Base-by-base conservation (phyloP, 2,113 vertebrate genomes). In the Nothobranchius furzeri region DNA sequence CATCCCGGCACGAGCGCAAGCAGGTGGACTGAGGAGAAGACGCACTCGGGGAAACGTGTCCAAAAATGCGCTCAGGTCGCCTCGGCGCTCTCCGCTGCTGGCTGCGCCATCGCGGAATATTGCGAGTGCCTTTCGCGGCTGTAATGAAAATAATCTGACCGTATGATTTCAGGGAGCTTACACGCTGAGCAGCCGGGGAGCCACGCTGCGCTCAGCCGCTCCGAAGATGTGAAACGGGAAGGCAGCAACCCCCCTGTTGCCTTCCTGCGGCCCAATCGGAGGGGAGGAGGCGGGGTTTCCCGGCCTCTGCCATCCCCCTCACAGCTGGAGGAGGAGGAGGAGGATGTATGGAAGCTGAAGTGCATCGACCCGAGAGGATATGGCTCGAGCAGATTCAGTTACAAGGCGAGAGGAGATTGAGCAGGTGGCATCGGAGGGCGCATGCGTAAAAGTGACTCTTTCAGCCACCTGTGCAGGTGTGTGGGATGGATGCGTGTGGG, bases 1-100 rank as follows among this genome's bases (percentile, higher is more conserved):
- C 89, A 90, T 93, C 91, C 90, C 95, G 96, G 95, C 96, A 76
- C 51, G 73, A 79, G 86, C 84, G 75, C 85, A 40, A 30, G 85
- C 73, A 77, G 87, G 85, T 74, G 79, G 78, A 43, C 1, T 3
- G 55, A 36, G 62, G 48, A 50, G 60, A 11, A 17, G 69, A 70
- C 64, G 55, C 79, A 12, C 71, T 15, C 10, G 30, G 64, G 42
- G 68, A 47, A 65, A 81, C 6, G 61, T 51, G 65, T 68, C 74
- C 69, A 55, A 65, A 42, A 12, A 48, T 11, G 58, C 47, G 43
- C 64, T 82, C 65, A 64, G 68, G 49, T 52, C 59, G 61, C 52
- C 24, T 61, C 68, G 1, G 68, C 55, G 73, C 70, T 12, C 30
- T 60, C 51, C 0, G 12, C n/a, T 65, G 64, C 58, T 47, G 47